Conservation (phyloP, 2,888 invertebrate species). For the Syrphus vitripennis region DNA sequence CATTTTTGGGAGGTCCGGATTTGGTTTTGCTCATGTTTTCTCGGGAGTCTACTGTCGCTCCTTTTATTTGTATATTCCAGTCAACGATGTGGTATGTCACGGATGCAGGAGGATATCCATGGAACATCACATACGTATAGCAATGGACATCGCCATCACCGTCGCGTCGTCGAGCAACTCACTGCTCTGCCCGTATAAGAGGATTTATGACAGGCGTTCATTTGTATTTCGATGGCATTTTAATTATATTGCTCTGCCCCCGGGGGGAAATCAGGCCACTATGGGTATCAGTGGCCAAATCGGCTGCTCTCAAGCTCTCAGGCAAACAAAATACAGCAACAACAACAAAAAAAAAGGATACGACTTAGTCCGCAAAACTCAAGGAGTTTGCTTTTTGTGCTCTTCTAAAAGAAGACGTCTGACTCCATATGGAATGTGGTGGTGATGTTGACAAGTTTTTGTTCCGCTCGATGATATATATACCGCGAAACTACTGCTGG, state of each 20-base stretch:
- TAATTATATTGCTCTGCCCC: conserved; percentile 70
- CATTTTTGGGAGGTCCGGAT: conserved; percentile 71
- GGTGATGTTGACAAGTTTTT: conserved; percentile 70
- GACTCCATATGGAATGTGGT: conserved; percentile 63
- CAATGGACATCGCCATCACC: neutral
- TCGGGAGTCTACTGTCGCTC: conserved; percentile 49
- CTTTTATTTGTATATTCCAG: conserved; percentile 52
- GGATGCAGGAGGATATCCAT: conserved; percentile 45
- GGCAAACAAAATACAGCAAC: neutral
- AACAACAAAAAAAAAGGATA: neutral
- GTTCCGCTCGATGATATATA: conserved; percentile 33
- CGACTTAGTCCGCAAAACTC: neutral
- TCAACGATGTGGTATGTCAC: conserved; percentile 65
- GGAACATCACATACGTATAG: neutral
- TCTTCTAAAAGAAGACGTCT: conserved; percentile 56
- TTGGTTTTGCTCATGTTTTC: conserved; percentile 52
- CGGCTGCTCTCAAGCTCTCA: neutral
- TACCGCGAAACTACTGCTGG: conserved; percentile 49
- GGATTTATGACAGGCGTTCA: conserved; percentile 72
- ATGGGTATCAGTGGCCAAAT: conserved; percentile 64
- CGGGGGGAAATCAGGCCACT: conserved; percentile 71
- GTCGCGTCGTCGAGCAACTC: neutral
- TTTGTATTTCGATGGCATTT: conserved; percentile 72
- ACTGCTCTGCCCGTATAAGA: conserved; percentile 65
- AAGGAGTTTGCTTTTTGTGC: conserved; percentile 11